A percentile compares a stretch with the other conserved stretches of the same genome.
Conservation (phyloP, 2,113 vertebrate species). For the Ovis canadensis region DNA sequence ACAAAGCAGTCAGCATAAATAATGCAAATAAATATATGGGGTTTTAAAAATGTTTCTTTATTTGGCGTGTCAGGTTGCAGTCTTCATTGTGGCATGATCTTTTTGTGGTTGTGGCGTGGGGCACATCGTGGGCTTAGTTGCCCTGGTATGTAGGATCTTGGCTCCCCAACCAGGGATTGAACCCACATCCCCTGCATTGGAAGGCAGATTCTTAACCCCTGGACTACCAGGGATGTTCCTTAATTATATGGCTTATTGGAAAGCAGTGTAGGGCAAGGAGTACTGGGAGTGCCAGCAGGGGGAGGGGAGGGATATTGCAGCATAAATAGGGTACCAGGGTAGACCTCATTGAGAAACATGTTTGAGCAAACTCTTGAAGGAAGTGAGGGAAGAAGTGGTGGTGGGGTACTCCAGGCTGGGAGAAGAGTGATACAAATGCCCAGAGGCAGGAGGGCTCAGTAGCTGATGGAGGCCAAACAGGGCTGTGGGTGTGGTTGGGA, state of each 20-base stretch:
- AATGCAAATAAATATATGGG: not conserved
- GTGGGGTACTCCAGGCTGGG: not conserved
- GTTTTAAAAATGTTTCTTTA: not conserved
- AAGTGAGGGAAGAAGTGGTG: not conserved
- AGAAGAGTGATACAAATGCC: not conserved
- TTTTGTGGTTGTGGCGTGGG: not conserved
- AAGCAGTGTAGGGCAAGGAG: not conserved
- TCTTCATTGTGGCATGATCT: not conserved
- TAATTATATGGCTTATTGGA: not conserved
- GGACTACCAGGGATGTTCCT: not conserved
- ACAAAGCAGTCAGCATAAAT: not conserved
- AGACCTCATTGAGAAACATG: not conserved
- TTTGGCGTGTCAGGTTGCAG: not conserved
- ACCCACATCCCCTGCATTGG: not conserved
- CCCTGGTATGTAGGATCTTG: not conserved
- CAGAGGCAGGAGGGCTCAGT: not conserved
- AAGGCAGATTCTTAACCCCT: not conserved
- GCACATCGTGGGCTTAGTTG: not conserved
- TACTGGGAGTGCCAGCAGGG: not conserved
- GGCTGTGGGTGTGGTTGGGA: not conserved
- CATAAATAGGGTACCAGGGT: not conserved
- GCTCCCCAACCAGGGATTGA: not conserved
- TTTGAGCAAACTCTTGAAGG: not conserved
- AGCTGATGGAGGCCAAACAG: not conserved
- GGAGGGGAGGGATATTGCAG: not conserved